Percentiles rank a stretch among this genome's conserved stretches.
Conservation (phyloP, 2,113 vertebrate genomes). For the Phrynocephalus versicolor region DNA sequence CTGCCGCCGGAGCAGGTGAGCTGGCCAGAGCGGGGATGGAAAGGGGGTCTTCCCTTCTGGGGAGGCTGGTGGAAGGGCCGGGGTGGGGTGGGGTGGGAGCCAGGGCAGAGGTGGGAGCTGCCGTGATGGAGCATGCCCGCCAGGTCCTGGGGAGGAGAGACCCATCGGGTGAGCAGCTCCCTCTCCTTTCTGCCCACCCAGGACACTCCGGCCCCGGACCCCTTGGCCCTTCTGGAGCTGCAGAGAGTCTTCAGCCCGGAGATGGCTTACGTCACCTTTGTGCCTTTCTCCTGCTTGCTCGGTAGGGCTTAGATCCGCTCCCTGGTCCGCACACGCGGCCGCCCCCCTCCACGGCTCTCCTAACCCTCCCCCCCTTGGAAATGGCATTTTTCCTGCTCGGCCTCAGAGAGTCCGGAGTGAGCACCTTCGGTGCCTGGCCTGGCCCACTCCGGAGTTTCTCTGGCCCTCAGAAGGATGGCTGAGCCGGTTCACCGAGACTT, state of each 20-base stretch:
- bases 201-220: slow-evolving; percentile 80
- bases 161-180: not conserved
- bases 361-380: no score
- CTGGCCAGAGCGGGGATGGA: not conserved
- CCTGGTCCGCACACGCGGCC: not conserved
- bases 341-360: not conserved
- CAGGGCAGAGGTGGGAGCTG: not conserved
- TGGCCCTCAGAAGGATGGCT: no score
- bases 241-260: slow-evolving; percentile 92
- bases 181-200: slow-evolving; percentile 13
- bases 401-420: no score
- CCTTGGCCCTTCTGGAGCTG: slow-evolving; percentile 84
- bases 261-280: slow-evolving; percentile 94
- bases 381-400: no score
- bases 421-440: no score
- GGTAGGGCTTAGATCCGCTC: slow-evolving; percentile 72
- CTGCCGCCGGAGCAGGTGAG: slow-evolving; percentile 84
- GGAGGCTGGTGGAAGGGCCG: not conserved
- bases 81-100: no score
- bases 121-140: not conserved
- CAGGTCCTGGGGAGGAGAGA: not conserved
- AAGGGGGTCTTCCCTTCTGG: not conserved
- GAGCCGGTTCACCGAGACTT: no score
- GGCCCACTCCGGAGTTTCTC: no score
- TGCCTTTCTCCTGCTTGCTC: slow-evolving; percentile 94